Conservation (phyloP, 1,140 invertebrate genomes). For the Proales similis region DNA sequence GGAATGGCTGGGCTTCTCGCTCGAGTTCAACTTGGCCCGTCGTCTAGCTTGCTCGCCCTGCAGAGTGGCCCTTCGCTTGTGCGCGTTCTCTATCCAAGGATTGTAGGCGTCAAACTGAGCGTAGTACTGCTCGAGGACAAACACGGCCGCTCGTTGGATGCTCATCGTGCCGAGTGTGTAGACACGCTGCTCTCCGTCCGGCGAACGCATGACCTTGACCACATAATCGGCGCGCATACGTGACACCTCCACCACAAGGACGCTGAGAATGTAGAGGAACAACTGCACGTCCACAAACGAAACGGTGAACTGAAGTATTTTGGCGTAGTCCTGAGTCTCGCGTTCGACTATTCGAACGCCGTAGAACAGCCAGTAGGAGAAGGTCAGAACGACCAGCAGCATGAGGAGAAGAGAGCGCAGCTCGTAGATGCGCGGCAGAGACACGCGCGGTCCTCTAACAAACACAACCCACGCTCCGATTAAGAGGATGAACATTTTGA, state of each 20-base stretch:
- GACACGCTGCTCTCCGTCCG: conserved; percentile 68
- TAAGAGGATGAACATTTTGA: conserved; percentile 80
- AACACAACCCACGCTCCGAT: conserved; percentile 80
- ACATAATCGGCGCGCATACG: conserved; percentile 81
- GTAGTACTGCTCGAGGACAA: conserved; percentile 87
- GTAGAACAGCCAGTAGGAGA: conserved; percentile 95
- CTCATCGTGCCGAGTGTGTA: conserved; percentile 72
- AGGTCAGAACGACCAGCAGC: conserved; percentile 80
- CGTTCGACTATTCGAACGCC: conserved; percentile 69
- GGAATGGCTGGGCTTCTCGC: neutral
- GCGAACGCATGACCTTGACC: conserved; percentile 80
- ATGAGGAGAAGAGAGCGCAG: conserved; percentile 78
- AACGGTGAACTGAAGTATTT: conserved; percentile 78
- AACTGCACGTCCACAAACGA: conserved; percentile 82
- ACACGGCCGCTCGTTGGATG: conserved; percentile 86
- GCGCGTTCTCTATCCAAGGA: conserved; percentile 70
- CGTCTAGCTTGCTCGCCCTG: conserved; percentile 7
- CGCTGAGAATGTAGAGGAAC: conserved; percentile 87
- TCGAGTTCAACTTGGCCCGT: neutral
- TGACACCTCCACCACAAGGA: conserved; percentile 81
- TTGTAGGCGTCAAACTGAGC: conserved; percentile 92
- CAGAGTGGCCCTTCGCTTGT: neutral
- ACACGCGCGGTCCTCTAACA: conserved; percentile 58
- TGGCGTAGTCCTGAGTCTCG: conserved; percentile 49
- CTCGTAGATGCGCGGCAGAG: conserved; percentile 85